Percentiles rank a stretch among this genome's conserved stretches.
These are phyloP conservation scores for Andrena haemorrhoa DNA, from an alignment of 2,888 invertebrate genomes.

Conservation along the genomic window DNA sequence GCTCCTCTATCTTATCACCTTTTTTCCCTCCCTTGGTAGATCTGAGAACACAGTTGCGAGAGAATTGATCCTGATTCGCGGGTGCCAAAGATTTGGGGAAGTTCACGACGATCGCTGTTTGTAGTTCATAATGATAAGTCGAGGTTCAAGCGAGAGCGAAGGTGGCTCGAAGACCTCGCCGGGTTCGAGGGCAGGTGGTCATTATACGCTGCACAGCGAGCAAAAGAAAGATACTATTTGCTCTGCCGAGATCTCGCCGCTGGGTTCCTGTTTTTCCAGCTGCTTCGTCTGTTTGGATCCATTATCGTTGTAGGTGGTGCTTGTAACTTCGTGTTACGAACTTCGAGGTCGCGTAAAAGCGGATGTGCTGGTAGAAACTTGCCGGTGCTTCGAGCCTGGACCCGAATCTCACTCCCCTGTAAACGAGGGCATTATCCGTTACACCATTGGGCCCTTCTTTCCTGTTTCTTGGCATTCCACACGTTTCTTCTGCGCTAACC, in stretches of 20 bases:
- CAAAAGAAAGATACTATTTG: neutral
- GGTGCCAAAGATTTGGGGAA: neutral
- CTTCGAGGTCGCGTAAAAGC: neutral
- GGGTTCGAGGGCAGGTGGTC: neutral
- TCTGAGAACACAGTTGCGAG: too few species aligned
- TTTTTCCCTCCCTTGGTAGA: too few species aligned
- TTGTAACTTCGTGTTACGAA: slow-evolving; percentile 7
- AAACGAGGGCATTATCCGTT: neutral
- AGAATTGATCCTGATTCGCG: too few species aligned
- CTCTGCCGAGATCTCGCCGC: neutral
- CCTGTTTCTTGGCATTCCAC: neutral
- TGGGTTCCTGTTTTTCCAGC: slow-evolving; percentile 5
- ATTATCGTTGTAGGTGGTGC: slow-evolving; percentile 5
- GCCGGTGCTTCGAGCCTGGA: neutral
- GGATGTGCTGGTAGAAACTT: neutral
- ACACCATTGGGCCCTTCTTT: neutral
- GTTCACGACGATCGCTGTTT: neutral
- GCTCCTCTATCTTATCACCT: too few species aligned
- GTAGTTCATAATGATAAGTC: neutral
- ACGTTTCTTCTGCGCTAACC: neutral
- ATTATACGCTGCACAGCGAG: neutral
- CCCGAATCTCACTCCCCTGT: neutral
- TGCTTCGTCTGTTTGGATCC: slow-evolving; percentile 3
- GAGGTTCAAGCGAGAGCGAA: neutral
- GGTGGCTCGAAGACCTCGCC: neutral